Conservation (phyloP, 2,888 invertebrate species). For the Clanis bilineata region DNA sequence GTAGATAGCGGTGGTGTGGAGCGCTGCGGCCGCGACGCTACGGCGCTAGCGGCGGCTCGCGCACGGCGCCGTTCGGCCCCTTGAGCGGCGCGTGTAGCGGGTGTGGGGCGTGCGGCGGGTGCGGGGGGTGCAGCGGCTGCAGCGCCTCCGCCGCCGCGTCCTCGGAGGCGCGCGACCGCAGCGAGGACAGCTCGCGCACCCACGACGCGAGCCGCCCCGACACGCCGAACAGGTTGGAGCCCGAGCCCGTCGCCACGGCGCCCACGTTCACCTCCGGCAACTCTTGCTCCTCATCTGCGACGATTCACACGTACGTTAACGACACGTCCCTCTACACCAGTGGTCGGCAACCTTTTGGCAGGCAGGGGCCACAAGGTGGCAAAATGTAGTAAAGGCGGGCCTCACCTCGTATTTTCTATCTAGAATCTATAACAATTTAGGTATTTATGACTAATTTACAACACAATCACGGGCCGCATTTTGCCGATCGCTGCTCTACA, state of each 20-base stretch:
- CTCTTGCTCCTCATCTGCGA: conserved; percentile 69
- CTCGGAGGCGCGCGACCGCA: conserved; percentile 63
- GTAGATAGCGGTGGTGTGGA: conserved; percentile 47
- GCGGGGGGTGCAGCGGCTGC: conserved; percentile 39
- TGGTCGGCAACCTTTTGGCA: too few relatives aligned
- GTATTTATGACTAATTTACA: too few relatives aligned
- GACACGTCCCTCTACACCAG: neutral
- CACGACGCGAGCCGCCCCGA: conserved; percentile 76
- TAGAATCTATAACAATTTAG: too few relatives aligned
- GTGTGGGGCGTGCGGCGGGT: conserved; percentile 23
- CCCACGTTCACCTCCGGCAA: conserved; percentile 71
- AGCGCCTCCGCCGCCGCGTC: conserved; percentile 63
- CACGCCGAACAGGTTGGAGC: conserved; percentile 77
- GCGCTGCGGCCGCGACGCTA: conserved; percentile 15
- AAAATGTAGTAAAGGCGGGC: too few relatives aligned
- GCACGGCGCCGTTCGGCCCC: conserved; percentile 18
- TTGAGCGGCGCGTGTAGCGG: conserved; percentile 29
- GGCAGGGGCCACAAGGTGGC: too few relatives aligned
- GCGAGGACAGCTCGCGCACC: conserved; percentile 76
- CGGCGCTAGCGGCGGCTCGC: conserved; percentile 17
- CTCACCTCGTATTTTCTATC: too few relatives aligned
- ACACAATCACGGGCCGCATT: neutral
- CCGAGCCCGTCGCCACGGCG: conserved; percentile 74
- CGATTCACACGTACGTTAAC: too few relatives aligned
- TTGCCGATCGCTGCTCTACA: too few relatives aligned